Evolutionary conservation across 2,888 invertebrate genomes (phyloP).

Genomic region (Eupithecia centaureata): DNA sequence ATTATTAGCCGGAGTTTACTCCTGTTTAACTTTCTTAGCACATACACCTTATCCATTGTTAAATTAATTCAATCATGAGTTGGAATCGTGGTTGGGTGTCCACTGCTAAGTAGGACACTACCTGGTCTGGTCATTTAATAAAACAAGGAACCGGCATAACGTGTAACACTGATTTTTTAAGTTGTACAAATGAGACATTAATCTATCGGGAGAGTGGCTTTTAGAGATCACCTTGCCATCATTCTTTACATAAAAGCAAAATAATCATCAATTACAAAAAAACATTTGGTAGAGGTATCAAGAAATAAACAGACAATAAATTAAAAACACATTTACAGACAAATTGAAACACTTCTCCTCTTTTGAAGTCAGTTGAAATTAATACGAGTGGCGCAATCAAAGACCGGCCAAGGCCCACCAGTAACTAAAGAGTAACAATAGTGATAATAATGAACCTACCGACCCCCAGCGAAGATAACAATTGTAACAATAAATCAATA

Average conservation of each 20-base stretch:
- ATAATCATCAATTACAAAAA: background rate
- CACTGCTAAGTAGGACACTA: background rate
- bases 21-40: background rate
- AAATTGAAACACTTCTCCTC: background rate
- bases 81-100: slow-evolving; percentile 13
- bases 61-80: slow-evolving; percentile 14
- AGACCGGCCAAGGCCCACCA: background rate
- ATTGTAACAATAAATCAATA: slow-evolving; percentile 29
- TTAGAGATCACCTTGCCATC: background rate
- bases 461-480: background rate
- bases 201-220: background rate
- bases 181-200: background rate
- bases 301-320: background rate
- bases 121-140: slow-evolving; percentile 16
- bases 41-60: slow-evolving; percentile 8
- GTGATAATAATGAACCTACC: slow-evolving; percentile 5
- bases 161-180: slow-evolving; percentile 11
- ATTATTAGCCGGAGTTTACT: background rate
- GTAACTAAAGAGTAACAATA: background rate
- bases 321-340: background rate
- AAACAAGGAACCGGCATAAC: slow-evolving; percentile 19
- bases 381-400: background rate
- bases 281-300: background rate
- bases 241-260: background rate
- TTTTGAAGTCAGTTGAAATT: background rate